These are phyloP conservation scores for Unio delphinus DNA, from an alignment of 2,888 invertebrate genomes.

Conservation along the genomic window DNA sequence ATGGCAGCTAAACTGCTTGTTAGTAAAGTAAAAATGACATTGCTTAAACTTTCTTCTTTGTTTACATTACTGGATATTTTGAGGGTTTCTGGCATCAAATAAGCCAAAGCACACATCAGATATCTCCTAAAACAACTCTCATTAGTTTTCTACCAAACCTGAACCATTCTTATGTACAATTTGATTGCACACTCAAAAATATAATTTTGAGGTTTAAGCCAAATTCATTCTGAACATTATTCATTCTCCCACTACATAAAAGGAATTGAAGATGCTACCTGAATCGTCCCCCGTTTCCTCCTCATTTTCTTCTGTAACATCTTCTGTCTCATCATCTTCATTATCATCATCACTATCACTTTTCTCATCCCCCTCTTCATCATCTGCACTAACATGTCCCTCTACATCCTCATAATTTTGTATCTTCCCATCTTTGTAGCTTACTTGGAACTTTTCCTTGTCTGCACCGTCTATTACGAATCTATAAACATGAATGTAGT, in stretches of 20 bases:
- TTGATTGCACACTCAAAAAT: neutral
- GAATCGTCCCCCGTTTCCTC: slow-evolving; percentile 21
- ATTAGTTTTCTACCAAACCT: neutral
- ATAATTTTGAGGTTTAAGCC: no score
- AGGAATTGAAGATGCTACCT: slow-evolving; percentile 1
- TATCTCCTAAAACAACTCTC: neutral
- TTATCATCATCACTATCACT: slow-evolving; percentile 50
- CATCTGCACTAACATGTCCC: slow-evolving; percentile 21
- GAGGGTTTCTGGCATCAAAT: no score
- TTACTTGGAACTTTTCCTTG: slow-evolving; percentile 36
- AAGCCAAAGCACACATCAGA: no score
- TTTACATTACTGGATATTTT: no score
- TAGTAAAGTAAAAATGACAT: no score
- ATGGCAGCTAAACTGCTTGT: no score
- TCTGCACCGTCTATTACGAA: slow-evolving; percentile 42
- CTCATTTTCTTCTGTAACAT: slow-evolving; percentile 45
- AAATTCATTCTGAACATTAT: no score
- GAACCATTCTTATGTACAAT: neutral
- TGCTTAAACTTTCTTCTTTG: no score
- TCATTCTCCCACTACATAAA: neutral
- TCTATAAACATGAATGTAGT: slow-evolving; percentile 16
- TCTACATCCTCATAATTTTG: slow-evolving; percentile 32
- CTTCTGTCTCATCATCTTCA: slow-evolving; percentile 14
- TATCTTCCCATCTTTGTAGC: slow-evolving; percentile 51
- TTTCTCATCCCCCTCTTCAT: slow-evolving; percentile 68